Evolutionary conservation across 2,113 vertebrate genomes (phyloP).

Genomic region (Natator depressus): DNA sequence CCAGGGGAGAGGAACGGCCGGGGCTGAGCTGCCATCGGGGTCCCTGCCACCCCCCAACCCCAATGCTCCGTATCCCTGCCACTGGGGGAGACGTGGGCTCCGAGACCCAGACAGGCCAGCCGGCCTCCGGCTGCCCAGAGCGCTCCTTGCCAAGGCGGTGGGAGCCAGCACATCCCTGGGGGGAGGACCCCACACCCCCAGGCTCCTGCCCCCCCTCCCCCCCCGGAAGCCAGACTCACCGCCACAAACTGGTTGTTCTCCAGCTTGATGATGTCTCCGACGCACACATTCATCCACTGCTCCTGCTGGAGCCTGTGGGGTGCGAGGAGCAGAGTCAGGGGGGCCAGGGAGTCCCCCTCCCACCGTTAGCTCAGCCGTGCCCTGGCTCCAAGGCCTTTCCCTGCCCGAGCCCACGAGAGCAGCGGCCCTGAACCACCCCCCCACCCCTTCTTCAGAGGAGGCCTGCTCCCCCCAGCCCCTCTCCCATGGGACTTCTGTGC

Average conservation of each 20-base stretch:
- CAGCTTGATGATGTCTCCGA: conserved; percentile 95
- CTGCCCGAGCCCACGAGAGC: background rate
- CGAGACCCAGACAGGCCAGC: too few species aligned
- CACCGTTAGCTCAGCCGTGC: background rate
- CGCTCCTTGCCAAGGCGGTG: too few species aligned
- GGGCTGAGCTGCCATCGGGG: too few species aligned
- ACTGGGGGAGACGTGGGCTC: background rate
- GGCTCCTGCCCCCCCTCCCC: too few species aligned
- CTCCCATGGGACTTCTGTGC: background rate
- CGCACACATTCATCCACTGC: conserved; percentile 95
- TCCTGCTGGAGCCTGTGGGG: conserved; percentile 87
- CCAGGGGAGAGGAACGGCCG: background rate
- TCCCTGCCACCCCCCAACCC: background rate
- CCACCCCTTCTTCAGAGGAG: background rate
- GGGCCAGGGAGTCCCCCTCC: rapidly evolving
- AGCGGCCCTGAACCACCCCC: background rate
- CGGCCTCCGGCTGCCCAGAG: too few species aligned
- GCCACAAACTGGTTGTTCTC: conserved; percentile 98
- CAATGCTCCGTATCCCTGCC: too few species aligned
- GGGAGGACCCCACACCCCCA: too few species aligned
- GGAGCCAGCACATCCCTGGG: too few species aligned
- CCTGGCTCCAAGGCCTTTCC: background rate
- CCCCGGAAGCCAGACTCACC: conserved; percentile 61
- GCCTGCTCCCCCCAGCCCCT: background rate
- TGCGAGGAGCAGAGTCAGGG: background rate